Percentiles rank a stretch among this genome's conserved stretches.
Conservation (phyloP, 2,888 invertebrate species). For the Dorcus hopei region DNA sequence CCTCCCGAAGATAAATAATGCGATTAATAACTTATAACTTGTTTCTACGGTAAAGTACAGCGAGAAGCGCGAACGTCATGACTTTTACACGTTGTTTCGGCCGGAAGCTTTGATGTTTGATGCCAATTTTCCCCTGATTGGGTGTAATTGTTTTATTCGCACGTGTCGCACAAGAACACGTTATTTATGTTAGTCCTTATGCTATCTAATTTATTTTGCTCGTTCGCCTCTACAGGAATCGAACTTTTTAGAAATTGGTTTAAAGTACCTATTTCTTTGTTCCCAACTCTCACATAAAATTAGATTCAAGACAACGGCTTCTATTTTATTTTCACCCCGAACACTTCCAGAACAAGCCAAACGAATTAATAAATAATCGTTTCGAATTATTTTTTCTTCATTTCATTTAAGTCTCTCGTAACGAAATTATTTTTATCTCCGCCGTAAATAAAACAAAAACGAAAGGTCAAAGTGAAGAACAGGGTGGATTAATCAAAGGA, state of each 20-base stretch:
- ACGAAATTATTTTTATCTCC: too few relatives aligned
- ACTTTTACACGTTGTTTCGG: conserved; percentile 15
- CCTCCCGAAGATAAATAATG: not conserved
- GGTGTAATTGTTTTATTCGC: conserved; percentile 24
- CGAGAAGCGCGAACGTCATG: not conserved
- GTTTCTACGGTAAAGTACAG: not conserved
- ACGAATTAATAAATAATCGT: too few relatives aligned
- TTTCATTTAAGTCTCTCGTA: too few relatives aligned
- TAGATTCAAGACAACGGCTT: too few relatives aligned
- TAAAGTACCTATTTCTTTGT: not conserved
- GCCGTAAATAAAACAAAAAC: too few relatives aligned
- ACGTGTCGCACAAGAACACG: conserved; percentile 14
- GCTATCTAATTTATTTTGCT: not conserved
- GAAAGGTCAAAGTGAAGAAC: too few relatives aligned
- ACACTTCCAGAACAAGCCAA: too few relatives aligned
- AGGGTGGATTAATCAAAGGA: too few relatives aligned
- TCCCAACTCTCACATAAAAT: too few relatives aligned
- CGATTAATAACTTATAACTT: conserved; percentile 3
- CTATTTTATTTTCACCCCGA: too few relatives aligned
- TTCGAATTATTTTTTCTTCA: too few relatives aligned
- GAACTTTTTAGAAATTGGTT: not conserved
- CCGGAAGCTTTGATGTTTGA: conserved; percentile 16
- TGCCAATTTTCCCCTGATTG: conserved; percentile 25
- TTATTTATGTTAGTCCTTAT: not conserved
- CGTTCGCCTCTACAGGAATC: not conserved